Conservation (phyloP, 2,888 invertebrate species). For the Lysandra coridon region DNA sequence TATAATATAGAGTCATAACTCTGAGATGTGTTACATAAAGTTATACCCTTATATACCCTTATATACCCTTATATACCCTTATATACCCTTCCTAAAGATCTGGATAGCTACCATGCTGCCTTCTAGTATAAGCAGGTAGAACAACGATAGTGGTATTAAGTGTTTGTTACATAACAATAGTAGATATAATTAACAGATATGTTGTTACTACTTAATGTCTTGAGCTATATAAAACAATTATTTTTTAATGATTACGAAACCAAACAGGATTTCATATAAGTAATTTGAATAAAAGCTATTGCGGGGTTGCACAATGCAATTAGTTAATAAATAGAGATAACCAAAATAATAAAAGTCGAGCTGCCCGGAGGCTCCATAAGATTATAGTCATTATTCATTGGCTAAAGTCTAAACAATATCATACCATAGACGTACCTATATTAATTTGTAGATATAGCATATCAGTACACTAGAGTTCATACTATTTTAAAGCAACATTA, state of each 20-base stretch:
- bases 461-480: background rate
- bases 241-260: background rate
- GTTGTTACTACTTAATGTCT: background rate
- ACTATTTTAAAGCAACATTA: no score
- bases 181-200: background rate
- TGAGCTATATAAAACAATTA: background rate
- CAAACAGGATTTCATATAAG: background rate
- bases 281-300: conserved; percentile 13
- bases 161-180: background rate
- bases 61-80: no score
- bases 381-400: background rate
- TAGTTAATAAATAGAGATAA: background rate
- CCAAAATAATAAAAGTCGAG: background rate
- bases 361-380: conserved; percentile 1
- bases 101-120: no score
- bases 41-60: no score
- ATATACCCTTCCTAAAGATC: no score
- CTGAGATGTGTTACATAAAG: no score
- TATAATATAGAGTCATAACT: no score
- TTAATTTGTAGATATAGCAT: background rate
- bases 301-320: background rate
- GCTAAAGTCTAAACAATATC: background rate
- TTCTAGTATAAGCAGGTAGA: no score
- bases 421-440: background rate
- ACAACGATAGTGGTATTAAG: background rate